phyloP scores from a whole-genome alignment of 2,888 invertebrate species.

The Conistra vaccinii region DNA sequence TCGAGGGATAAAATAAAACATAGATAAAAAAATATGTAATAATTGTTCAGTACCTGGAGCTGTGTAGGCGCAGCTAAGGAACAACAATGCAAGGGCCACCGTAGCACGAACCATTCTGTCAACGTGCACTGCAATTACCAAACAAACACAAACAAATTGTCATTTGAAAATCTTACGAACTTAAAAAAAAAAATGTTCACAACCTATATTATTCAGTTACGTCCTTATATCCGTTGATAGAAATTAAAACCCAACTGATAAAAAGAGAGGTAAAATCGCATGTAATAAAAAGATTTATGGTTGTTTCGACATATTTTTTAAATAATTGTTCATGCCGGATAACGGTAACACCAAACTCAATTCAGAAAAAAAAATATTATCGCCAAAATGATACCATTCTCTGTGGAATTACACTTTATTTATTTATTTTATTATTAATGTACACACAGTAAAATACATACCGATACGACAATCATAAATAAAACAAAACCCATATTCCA shows the following conservation, averaged over 20 bases:
- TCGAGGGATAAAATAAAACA: not conserved
- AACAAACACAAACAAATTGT: not conserved
- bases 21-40: not conserved
- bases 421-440: no score
- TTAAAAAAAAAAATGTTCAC: conserved; percentile 19
- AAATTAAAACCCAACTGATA: not conserved
- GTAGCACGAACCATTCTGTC: conserved; percentile 25
- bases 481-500: no score
- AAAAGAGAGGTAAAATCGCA: not conserved
- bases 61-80: conserved; percentile 9
- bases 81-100: conserved; percentile 15
- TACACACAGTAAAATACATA: no score
- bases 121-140: conserved; percentile 5
- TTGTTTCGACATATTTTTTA: not conserved
- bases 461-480: no score
- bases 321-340: not conserved
- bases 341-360: not conserved
- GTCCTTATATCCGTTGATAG: not conserved
- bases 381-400: no score
- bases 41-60: conserved; percentile 33
- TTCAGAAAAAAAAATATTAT: no score
- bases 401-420: no score
- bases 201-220: conserved; percentile 13
- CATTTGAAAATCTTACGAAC: not conserved
- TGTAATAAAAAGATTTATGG: not conserved